Evolutionary conservation across 2,888 invertebrate genomes (phyloP), one percentile per base, ranked within the genome.

Genomic region (Linyphia triangularis): DNA sequence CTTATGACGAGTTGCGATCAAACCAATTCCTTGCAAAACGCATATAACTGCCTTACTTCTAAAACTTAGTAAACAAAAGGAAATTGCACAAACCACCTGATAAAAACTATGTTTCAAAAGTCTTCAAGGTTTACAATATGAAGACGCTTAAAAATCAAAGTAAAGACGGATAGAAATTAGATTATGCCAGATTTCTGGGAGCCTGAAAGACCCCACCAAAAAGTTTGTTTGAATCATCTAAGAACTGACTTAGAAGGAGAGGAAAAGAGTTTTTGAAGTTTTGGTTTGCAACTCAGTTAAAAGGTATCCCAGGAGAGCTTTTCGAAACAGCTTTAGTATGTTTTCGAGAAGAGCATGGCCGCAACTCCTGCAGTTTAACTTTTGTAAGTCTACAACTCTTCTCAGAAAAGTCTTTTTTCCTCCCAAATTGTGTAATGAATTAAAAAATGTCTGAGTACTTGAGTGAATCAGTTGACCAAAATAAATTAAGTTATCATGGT

Each of bases 81-180:
- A n/a, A n/a, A n/a, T 9, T 33, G 9, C 33, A 6, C 33, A 33
- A 4, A 33, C 33, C 33, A 33, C 33, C n/a, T n/a, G n/a, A n/a
- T 13, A 40, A 2, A 40, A 40, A 40, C 40, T 40, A 40, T 40
- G 40, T 51, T 40, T 63, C 63, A 24, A 63, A 63, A 19, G 30
- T 9, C 67, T 16, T 19, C 67, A 1, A 9, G 33, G 33, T n/a
- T 7, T n/a, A 67, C n/a, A 30, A 16, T 51, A 33, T 61, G 26
- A 37, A 22, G 26, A 63, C 6, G 63, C 28, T 63, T 63, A 82
- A 85, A 85, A 85, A 85, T 85, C 85, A 85, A 85, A 85, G 72
- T 51, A 22, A 63, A 57, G 43, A 43, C 37, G 10, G 28, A 24
- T 51, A 61, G 70, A 69, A 85, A 85, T 85, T 72, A 63, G 63